Evolutionary conservation across 2,888 invertebrate species (phyloP), one percentile per base, ranked within the genome.

Genomic region (Diplazon laetatorius): DNA sequence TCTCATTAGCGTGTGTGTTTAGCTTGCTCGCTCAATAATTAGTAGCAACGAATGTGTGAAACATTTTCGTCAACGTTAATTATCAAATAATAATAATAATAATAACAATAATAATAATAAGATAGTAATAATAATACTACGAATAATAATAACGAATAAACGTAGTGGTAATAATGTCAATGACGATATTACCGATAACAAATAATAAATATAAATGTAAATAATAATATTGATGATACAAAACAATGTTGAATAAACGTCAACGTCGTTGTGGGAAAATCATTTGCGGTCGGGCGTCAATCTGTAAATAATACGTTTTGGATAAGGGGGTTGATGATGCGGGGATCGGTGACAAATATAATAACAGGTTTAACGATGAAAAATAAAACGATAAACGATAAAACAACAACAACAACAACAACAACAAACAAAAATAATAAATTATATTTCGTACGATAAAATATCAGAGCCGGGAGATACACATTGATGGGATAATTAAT

Each of bases 391-490:
- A 68, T 62, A 63, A 57, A 42, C 42, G 69, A 35, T 55, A n/a
- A n/a, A n/a, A n/a, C n/a, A n/a, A n/a, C n/a, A n/a, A n/a, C n/a
- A n/a, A n/a, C n/a, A n/a, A n/a, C n/a, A n/a, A n/a, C n/a, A n/a
- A 62, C 71, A 75, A 60, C 71, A 68, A 55, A 68, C 60, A 71
- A 66, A 65, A 80, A 75, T 57, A 60, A 72, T 37, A 74, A 80
- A 78, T 74, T 80, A 71, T 78, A 78, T 80, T 80, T 72, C 65
- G n/a, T n/a, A 65, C 14, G 65, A 69, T 42, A 20, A 37, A 48
- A 46, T 59, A 59, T 48, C 46, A 72, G 46, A 30, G 30, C 50
- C 50, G 22, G 62, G n/a, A 48, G 46, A 69, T 12, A 63, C 30
- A 74, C 62, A 63, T 50, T 14, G 65, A 60, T 35, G 46, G 9